Evolutionary conservation across 2,888 invertebrate species (phyloP), one percentile per base, ranked within the genome.

Genomic region (Calameuta idolon): DNA sequence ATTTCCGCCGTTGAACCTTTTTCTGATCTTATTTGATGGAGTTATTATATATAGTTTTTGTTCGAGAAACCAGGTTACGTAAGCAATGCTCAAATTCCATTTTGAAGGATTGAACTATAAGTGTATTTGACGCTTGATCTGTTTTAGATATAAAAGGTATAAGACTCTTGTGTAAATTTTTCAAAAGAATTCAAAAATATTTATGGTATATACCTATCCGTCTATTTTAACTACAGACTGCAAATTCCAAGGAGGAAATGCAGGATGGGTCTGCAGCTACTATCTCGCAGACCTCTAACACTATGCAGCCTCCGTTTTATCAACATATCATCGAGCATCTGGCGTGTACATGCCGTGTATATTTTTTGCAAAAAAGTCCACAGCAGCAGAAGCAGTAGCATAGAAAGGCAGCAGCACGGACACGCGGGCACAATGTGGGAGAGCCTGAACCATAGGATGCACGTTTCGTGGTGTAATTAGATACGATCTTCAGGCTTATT

Each of bases 391-490:
- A 40, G 40, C 55, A 55, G 55, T 55, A 55, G 55, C 55, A 55
- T 55, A 23, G 23, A 55, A 23, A 55, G 23, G 55, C 55, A 55
- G 9, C 55, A 55, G 55, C 55, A 55, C 23, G 55, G 55, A 55
- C 55, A 55, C 55, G 9, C 55, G 55, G 55, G 5, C 55, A 23
- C 55, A 55, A 55, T 55, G 55, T 55, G 55, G 23, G 55, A 55
- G 55, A 55, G 55, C 55, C 23, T 55, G 55, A 23, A 55, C 55
- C 55, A 55, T 55, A 23, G 55, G 55, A 55, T 55, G 55, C 55
- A 23, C 55, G 55, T 55, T 55, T 55, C 55, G 23, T 23, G 55
- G 71, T 71, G 71, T 71, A 71, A 71, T 71, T 71, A 71, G 71
- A 71, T 71, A 34, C 71, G 71, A 71, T 33, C 31, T 15, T 71